Percentiles rank a stretch among this genome's conserved stretches.
Conservation (phyloP, 1,140 invertebrate genomes). For the Ostrea denselamellosa region DNA sequence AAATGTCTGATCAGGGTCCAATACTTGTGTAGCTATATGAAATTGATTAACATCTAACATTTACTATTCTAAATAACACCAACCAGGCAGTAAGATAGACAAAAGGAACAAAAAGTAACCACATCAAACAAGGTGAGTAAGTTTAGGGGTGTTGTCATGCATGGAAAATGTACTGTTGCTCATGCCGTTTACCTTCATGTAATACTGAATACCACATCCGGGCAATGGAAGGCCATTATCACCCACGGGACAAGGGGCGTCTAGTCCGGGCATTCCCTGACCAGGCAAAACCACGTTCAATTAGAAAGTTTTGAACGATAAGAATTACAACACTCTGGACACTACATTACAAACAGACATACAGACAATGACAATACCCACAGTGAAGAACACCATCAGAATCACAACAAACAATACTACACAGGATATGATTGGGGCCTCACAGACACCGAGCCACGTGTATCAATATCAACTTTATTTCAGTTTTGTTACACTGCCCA, state of each 20-base stretch:
- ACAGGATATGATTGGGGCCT: too few relatives aligned
- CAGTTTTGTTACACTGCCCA: too few relatives aligned
- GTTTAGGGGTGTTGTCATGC: not conserved
- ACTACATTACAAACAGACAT: not conserved
- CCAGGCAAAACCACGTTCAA: slow-evolving; percentile 22
- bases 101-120: not conserved
- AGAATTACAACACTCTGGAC: not conserved
- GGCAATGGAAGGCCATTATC: slow-evolving; percentile 94
- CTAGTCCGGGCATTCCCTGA: slow-evolving; percentile 93
- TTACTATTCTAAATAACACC: too few relatives aligned
- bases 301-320: not conserved
- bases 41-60: too few relatives aligned
- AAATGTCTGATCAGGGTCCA: too few relatives aligned
- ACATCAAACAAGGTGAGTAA: not conserved
- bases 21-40: too few relatives aligned
- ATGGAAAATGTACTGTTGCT: not conserved
- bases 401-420: slow-evolving; percentile 58
- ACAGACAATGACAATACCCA: not conserved
- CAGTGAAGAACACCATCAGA: not conserved
- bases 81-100: too few relatives aligned
- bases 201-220: slow-evolving; percentile 86
- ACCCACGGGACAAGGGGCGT: slow-evolving; percentile 97
- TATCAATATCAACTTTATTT: too few relatives aligned
- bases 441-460: too few relatives aligned
- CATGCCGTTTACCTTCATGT: not conserved